Evolutionary conservation across 2,888 invertebrate species (phyloP), one percentile per base, ranked within the genome.

Genomic region (Mimachlamys varia): DNA sequence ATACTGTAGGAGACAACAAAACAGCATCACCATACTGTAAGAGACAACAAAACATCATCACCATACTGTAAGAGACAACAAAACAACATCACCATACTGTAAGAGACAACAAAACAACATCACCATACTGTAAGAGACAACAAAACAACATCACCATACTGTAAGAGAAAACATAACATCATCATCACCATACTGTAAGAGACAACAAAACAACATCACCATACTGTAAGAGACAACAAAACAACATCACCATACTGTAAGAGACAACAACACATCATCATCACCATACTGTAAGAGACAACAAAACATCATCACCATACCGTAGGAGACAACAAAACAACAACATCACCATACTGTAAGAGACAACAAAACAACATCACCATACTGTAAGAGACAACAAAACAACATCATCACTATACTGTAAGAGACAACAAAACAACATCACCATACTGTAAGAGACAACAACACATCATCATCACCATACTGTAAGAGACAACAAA

Each of bases 271-370:
- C n/a, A n/a, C n/a, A n/a, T n/a, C n/a, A n/a, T n/a, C n/a, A n/a
- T n/a, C n/a, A 89, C 96, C 95, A 92, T 93, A 91, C 96, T 96
- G 94, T 44, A 94, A 93, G 89, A 88, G 87, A 90, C 17, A 90
- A 15, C 89, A 87, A 53, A 53, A n/a, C n/a, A 17, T 5, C 44
- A 44, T 44, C 44, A 44, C 7, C n/a, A n/a, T 44, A 44, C 44
- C 7, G 44, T 44, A 44, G n/a, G n/a, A n/a, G n/a, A n/a, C n/a
- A n/a, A n/a, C n/a, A n/a, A n/a, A n/a, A n/a, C n/a, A n/a, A n/a
- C n/a, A n/a, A n/a, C n/a, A n/a, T n/a, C n/a, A 89, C 96, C 95
- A 92, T 93, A 91, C 96, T 96, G 94, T 44, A 94, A 93, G 89
- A 88, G 87, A 90, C 17, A 90, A 15, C 89, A 87, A 53, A 53